Evolutionary conservation across 2,113 vertebrate species (phyloP), one percentile per base, ranked within the genome.

Genomic region (Tetrao urogallus): DNA sequence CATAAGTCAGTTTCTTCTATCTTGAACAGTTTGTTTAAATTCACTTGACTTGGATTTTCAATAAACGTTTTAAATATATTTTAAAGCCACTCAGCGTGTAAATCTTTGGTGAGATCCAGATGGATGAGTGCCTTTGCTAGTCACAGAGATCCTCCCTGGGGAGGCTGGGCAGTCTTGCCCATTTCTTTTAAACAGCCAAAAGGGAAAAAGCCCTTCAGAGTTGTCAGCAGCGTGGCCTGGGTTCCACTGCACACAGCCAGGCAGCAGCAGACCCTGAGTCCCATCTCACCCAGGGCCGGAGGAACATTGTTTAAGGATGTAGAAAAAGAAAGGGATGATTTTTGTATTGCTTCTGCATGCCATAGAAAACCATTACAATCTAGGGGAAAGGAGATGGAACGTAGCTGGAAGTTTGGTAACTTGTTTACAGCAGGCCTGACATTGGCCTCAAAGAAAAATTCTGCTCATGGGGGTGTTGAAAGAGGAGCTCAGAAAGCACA

Each of bases 21-120:
- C 91, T 93, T 69, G 80, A 93, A 88, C 76, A 95, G 57, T 95
- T 96, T 96, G 93, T 95, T 96, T 90, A 88, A 82, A 86, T 93
- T 69, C 9, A 84, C 75, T 94, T 91, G 85, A 88, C 73, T 89
- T 92, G 88, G 90, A 92, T 93, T 97, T 96, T 95, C 86, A 97
- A 96, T 96, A 95, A 95, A 97, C 76, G 13, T 96, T 91, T 93
- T n/a, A 93, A 94, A 73, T 90, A 86, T 58, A 86, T 69, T 78
- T 94, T 82, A 69, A 95, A 90, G 57, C 34, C 50, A 71, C n/a
- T 72, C 2, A 4, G 40, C 87, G 74, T 92, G 78, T 6, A 75
- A 72, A 63, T 96, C 52, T 92, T 71, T 84, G 66, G 57, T 93
- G 61, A 88, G 83, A 82, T 58, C 61, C 36, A 63, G 61, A 52